Conservation (phyloP, 2,113 vertebrate genomes). For the Laticauda laticaudata region DNA sequence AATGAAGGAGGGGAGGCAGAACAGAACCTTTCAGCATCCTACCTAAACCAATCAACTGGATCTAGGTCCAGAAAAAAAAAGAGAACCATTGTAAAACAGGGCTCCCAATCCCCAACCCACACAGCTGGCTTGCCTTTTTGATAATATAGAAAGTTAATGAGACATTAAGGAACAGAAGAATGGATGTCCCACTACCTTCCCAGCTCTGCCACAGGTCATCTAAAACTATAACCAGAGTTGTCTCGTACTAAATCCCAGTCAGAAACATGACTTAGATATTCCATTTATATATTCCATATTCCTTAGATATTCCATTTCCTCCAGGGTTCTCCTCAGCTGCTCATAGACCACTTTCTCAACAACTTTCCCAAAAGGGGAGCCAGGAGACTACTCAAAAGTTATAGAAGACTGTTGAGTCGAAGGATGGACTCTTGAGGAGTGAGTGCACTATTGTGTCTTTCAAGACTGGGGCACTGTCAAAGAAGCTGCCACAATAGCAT, state of each 20-base stretch:
- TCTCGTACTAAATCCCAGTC: neutral
- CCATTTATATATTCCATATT: neutral
- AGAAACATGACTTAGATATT: neutral
- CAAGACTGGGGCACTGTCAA: neutral
- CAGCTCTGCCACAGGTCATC: neutral
- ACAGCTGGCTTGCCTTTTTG: neutral
- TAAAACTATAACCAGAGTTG: neutral
- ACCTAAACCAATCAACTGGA: neutral
- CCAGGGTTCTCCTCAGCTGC: neutral
- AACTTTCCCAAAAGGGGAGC: neutral
- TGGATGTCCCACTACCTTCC: neutral
- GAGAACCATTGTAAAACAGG: neutral
- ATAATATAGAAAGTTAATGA: neutral
- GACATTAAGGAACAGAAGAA: neutral
- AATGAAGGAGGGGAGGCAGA: neutral
- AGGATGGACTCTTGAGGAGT: neutral
- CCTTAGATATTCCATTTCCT: neutral
- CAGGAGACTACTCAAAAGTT: neutral
- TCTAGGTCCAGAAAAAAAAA: neutral
- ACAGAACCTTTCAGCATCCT: neutral
- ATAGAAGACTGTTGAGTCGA: neutral
- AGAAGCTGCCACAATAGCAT: neutral
- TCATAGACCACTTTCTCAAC: neutral
- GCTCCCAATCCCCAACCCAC: neutral
- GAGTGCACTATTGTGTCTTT: neutral